phyloP scores from a whole-genome alignment of 2,797 vertebrate species.

The Danio aesculapii region DNA sequence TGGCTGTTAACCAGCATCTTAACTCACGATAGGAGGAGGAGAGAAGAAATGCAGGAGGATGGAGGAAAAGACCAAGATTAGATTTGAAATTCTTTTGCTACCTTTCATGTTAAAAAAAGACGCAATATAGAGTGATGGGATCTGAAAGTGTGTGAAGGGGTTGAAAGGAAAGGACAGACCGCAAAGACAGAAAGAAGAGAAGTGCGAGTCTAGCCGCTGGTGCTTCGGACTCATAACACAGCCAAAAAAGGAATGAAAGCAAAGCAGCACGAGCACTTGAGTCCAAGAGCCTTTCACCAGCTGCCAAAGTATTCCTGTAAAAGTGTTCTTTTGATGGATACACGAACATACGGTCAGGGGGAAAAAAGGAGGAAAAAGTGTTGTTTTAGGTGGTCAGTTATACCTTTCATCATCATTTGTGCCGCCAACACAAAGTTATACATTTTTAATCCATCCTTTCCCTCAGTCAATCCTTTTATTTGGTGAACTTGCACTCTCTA shows the following conservation, averaged over 20 bases:
- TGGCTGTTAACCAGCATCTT: constrained; percentile 56
- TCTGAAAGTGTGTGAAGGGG: not conserved
- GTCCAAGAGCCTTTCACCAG: constrained; percentile 59
- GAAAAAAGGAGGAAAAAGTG: constrained; percentile 30
- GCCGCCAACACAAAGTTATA: not conserved
- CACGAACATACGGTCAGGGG: constrained; percentile 60
- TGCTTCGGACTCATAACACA: constrained; percentile 66
- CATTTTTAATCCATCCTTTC: constrained; percentile 11
- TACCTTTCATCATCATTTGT: not conserved
- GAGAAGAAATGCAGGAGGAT: not conserved
- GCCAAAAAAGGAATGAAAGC: constrained; percentile 83
- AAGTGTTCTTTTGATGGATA: constrained; percentile 70
- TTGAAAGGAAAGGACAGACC: not conserved
- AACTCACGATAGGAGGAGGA: not conserved
- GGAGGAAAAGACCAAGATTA: not conserved
- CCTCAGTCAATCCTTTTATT: constrained; percentile 5
- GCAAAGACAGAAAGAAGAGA: constrained; percentile 28
- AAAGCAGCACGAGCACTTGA: constrained; percentile 65
- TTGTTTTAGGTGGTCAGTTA: constrained; percentile 6
- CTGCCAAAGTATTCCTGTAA: constrained; percentile 84
- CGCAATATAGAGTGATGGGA: not conserved
- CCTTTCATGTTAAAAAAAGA: constrained; percentile 10
- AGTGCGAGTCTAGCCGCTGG: constrained; percentile 20
- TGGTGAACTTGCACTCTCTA: not conserved
- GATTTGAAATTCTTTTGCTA: not conserved